Conservation (phyloP, 2,888 invertebrate genomes). For the Poecilobothrus nobilitatus region DNA sequence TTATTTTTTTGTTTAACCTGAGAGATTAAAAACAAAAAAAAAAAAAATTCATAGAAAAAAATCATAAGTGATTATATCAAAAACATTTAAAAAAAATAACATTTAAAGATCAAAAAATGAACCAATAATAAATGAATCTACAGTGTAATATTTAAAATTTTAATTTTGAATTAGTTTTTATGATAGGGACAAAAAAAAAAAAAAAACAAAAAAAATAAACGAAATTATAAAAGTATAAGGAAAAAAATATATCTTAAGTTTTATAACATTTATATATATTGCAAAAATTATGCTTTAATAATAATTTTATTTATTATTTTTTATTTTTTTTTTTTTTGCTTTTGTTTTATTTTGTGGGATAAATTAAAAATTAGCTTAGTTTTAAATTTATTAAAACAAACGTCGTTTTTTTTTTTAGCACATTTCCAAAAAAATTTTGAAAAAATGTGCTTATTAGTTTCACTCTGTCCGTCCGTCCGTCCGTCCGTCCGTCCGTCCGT, state of each 20-base stretch:
- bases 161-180: neutral
- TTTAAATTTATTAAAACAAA: no score
- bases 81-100: neutral
- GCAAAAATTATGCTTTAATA: neutral
- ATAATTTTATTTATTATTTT: no score
- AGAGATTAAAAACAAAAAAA: neutral
- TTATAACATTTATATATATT: neutral
- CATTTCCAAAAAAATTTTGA: no score
- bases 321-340: no score
- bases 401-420: no score
- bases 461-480: no score
- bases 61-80: neutral
- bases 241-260: no score
- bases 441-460: no score
- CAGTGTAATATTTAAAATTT: neutral
- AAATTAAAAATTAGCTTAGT: no score
- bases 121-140: neutral
- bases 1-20: neutral
- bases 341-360: no score
- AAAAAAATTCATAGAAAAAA: neutral
- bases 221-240: neutral
- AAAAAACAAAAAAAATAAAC: neutral
- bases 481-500: no score
- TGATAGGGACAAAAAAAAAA: neutral
- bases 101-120: neutral